phyloP scores from a whole-genome alignment of 2,113 vertebrate species.

The Strix aluco region DNA sequence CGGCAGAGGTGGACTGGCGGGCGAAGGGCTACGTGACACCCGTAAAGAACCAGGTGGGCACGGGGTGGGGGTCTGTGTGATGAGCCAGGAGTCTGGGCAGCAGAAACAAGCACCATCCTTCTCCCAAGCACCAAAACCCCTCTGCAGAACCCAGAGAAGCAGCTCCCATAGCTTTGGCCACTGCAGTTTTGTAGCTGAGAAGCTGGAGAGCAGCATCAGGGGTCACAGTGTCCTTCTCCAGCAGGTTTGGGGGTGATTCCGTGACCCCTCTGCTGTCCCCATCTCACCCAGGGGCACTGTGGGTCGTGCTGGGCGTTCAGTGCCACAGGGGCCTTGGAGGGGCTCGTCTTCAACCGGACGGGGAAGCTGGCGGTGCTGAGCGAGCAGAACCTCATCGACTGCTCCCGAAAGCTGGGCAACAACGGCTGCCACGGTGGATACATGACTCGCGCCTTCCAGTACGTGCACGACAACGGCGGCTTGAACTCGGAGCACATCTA shows the following conservation, averaged over 20 bases:
- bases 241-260: accelerated
- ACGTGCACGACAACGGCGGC: neutral
- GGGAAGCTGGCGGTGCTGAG: constrained; percentile 35
- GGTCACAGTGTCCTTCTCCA: neutral
- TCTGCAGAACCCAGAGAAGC: neutral
- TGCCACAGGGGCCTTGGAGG: constrained; percentile 59
- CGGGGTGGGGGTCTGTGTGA: accelerated
- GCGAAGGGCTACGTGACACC: constrained; percentile 21
- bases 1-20: constrained; percentile 11
- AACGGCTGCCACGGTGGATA: neutral
- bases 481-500: constrained; percentile 38
- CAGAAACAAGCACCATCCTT: neutral
- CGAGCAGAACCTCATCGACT: constrained; percentile 67
- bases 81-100: neutral
- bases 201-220: accelerated
- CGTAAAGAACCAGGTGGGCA: constrained; percentile 51
- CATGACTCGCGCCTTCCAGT: constrained; percentile 8
- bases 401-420: constrained; percentile 30
- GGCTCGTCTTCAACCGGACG: neutral
- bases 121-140: neutral
- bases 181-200: neutral
- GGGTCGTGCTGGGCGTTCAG: constrained; percentile 62
- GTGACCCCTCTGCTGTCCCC: neutral
- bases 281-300: neutral
- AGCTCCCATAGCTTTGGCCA: accelerated